Evolutionary conservation across 1,140 invertebrate genomes (phyloP), one percentile per base, ranked within the genome.

Genomic region (Zaprionus vittiger): DNA sequence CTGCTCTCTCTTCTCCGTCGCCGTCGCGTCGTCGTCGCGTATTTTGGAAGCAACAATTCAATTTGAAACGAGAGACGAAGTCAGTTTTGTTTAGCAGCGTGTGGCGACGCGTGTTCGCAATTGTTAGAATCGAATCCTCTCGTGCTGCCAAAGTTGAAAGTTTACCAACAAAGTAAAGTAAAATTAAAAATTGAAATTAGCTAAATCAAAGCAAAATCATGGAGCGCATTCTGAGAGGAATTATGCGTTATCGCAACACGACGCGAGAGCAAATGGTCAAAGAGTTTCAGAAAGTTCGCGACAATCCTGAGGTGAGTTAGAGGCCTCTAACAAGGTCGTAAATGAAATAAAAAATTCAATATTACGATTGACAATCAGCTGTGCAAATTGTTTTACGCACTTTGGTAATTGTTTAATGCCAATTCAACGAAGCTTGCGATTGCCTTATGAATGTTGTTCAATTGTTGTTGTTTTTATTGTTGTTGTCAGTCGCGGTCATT

Each of bases 151-250:
- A 60, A 69, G n/a, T 67, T 56, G n/a, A 73, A 73, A 85, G 82
- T 84, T 70, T 63, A 60, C 52, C n/a, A 38, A 6, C 2, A 47
- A 47, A 17, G 44, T 86, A 44, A 79, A 73, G 49, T 86, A 44
- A 79, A 73, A 80, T 65, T 78, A 74, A 17, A 65, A 79, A 61
- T 61, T 47, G 0, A 83, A 41, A 37, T 56, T 44, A 28, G 14
- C 28, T 17, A 41, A 72, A 63, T n/a, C 14, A 14, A 44, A 44
- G 9, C 12, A 41, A 6, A 61, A 74, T 57, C 57, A 98, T 98
- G 96, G 96, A 98, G 85, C 95, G 96, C 92, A 97, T 98, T 92
- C 93, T 98, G 57, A 95, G 96, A 92, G 97, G 97, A 37, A 96
- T 98, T 61, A 97, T 98, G 95, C 95, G 95, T 91, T 98, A 98